Percentiles rank a stretch among this genome's conserved stretches.
phyloP scores from a whole-genome alignment of 2,888 invertebrate genomes.

The Epirrita christyi region DNA sequence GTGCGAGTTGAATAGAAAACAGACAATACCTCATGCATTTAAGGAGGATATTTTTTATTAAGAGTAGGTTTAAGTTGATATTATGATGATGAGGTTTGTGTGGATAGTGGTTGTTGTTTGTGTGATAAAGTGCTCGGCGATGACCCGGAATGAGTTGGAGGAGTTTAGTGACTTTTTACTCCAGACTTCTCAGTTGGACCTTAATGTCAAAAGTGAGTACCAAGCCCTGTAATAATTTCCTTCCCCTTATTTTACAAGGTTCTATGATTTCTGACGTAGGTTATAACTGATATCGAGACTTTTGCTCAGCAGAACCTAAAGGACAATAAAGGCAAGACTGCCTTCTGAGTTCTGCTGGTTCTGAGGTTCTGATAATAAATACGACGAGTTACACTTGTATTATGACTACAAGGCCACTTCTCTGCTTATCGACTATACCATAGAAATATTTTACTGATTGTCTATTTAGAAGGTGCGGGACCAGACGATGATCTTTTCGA shows the following conservation, averaged over 20 bases:
- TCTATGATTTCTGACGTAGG: too few species aligned
- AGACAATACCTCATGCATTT: constrained; percentile 48
- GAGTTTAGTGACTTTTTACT: constrained; percentile 73
- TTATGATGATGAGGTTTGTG: constrained; percentile 65
- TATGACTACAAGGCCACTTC: too few species aligned
- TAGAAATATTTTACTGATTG: background rate
- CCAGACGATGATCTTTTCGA: constrained; percentile 58
- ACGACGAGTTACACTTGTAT: too few species aligned
- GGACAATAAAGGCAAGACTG: background rate
- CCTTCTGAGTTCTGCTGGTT: too few species aligned
- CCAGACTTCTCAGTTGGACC: constrained; percentile 72
- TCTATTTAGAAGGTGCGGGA: constrained; percentile 56
- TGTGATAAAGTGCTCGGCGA: constrained; percentile 64
- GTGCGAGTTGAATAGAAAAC: constrained; percentile 50
- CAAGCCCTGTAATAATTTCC: background rate
- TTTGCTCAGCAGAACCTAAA: background rate
- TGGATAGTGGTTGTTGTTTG: constrained; percentile 59
- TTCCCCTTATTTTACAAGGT: too few species aligned
- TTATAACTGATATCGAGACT: background rate
- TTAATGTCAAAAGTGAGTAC: constrained; percentile 73
- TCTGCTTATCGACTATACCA: constrained; percentile 2
- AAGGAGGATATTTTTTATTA: constrained; percentile 39
- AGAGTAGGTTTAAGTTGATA: constrained; percentile 38
- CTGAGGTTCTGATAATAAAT: too few species aligned
- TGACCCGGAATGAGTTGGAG: constrained; percentile 68